Evolutionary conservation across 2,113 vertebrate species (phyloP).

Genomic region (Rhagologus leucostigma): DNA sequence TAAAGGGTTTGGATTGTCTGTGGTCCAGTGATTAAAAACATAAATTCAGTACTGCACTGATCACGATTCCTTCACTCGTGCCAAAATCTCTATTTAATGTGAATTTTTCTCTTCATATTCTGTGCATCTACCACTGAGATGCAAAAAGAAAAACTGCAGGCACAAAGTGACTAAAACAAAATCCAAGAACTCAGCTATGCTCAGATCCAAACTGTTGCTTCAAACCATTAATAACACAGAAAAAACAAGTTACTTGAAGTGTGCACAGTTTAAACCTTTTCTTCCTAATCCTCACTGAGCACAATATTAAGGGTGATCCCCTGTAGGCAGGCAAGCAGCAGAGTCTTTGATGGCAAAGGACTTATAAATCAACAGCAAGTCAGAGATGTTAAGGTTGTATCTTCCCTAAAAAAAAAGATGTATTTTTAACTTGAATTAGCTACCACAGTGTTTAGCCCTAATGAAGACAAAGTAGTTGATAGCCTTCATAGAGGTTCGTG

Average conservation of each 20-base stretch:
- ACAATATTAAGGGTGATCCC: background rate
- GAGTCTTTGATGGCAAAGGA: background rate
- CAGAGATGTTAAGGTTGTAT: background rate
- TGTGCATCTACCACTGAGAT: background rate
- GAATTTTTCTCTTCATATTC: background rate
- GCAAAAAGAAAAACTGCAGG: background rate
- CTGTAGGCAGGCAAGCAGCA: background rate
- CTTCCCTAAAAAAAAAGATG: background rate
- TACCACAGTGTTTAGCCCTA: background rate
- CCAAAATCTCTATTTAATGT: background rate
- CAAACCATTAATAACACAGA: background rate
- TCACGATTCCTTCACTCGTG: background rate
- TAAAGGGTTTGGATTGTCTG: background rate
- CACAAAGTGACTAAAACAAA: background rate
- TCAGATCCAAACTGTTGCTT: background rate
- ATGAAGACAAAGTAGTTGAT: conserved; percentile 20
- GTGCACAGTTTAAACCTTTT: background rate
- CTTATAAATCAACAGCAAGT: background rate
- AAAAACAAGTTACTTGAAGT: background rate
- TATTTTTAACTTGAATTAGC: background rate
- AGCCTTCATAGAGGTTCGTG: background rate
- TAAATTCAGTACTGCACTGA: background rate
- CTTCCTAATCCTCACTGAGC: background rate
- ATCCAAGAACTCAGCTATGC: background rate
- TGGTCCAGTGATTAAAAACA: conserved; percentile 1